These are phyloP conservation scores for Chrysina gloriosa DNA, from an alignment of 2,888 invertebrate species.

Conservation along the genomic window DNA sequence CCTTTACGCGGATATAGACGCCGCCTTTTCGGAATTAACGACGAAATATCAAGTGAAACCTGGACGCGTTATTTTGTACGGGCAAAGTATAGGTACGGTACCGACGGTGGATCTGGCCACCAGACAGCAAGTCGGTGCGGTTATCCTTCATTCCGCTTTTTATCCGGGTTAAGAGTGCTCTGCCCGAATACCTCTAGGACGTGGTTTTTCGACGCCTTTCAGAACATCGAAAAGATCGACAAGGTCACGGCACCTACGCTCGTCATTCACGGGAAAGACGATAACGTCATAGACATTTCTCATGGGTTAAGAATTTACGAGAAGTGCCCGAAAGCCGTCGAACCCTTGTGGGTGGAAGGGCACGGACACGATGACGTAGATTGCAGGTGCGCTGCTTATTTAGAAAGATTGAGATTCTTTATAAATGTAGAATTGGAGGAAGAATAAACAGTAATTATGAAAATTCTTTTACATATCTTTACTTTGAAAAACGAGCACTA, in stretches of 20 bases:
- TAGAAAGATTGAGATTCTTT: slow-evolving; percentile 96
- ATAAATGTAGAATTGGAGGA: slow-evolving; percentile 91
- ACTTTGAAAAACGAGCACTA: too few relatives aligned
- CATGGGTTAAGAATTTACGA: slow-evolving; percentile 98
- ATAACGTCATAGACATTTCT: slow-evolving; percentile 98
- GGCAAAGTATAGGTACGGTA: slow-evolving; percentile 98
- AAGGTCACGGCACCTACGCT: slow-evolving; percentile 97
- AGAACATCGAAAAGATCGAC: slow-evolving; percentile 98
- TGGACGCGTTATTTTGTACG: slow-evolving; percentile 96
- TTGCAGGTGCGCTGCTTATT: slow-evolving; percentile 90
- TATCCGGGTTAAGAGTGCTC: slow-evolving; percentile 98
- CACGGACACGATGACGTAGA: slow-evolving; percentile 99
- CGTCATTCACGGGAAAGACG: slow-evolving; percentile 98
- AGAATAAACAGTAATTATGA: too few relatives aligned
- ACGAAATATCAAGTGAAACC: slow-evolving; percentile 86
- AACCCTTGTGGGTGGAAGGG: slow-evolving; percentile 96
- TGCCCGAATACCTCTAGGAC: slow-evolving; percentile 97
- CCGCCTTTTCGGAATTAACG: slow-evolving; percentile 93
- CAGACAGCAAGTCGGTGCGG: slow-evolving; percentile 92
- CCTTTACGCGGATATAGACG: slow-evolving; percentile 97
- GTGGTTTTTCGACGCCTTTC: slow-evolving; percentile 99
- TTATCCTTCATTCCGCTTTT: slow-evolving; percentile 96
- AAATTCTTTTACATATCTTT: too few relatives aligned
- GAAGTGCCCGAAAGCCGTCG: slow-evolving; percentile 94
- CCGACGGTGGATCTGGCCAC: slow-evolving; percentile 97